Percentiles rank a stretch among this genome's conserved stretches.
Evolutionary conservation across 1,140 invertebrate genomes (phyloP).

Genomic region (Helicoverpa armigera): DNA sequence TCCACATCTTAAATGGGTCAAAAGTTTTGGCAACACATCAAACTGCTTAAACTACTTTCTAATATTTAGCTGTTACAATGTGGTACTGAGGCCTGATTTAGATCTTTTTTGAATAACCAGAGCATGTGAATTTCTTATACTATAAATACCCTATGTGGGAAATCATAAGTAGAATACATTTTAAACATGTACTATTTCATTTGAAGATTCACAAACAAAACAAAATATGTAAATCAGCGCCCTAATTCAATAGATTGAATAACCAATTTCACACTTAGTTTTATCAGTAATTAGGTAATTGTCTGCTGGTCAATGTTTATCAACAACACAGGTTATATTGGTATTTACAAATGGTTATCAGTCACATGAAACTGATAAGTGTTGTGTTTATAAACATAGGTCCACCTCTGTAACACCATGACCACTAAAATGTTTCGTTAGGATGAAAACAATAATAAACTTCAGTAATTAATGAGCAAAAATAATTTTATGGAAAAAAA

Average conservation of each 20-base stretch:
- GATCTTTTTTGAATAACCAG: conserved; percentile 13
- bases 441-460: not conserved
- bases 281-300: conserved; percentile 33
- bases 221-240: not conserved
- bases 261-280: not conserved
- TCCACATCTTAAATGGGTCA: conserved; percentile 68
- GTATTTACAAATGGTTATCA: conserved; percentile 25
- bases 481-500: too few species aligned
- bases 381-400: conserved; percentile 15
- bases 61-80: conserved; percentile 18
- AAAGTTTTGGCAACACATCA: conserved; percentile 69
- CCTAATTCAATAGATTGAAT: not conserved
- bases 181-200: not conserved
- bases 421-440: not conserved
- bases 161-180: not conserved
- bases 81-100: conserved; percentile 32
- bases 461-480: too few species aligned
- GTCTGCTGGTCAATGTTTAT: conserved; percentile 22
- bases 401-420: not conserved
- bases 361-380: conserved; percentile 38
- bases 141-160: not conserved
- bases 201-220: not conserved
- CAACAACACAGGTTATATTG: conserved; percentile 22
- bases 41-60: conserved; percentile 38
- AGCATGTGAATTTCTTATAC: not conserved